phyloP scores from a whole-genome alignment of 1,140 invertebrate genomes.

The Heterodera carotae region DNA sequence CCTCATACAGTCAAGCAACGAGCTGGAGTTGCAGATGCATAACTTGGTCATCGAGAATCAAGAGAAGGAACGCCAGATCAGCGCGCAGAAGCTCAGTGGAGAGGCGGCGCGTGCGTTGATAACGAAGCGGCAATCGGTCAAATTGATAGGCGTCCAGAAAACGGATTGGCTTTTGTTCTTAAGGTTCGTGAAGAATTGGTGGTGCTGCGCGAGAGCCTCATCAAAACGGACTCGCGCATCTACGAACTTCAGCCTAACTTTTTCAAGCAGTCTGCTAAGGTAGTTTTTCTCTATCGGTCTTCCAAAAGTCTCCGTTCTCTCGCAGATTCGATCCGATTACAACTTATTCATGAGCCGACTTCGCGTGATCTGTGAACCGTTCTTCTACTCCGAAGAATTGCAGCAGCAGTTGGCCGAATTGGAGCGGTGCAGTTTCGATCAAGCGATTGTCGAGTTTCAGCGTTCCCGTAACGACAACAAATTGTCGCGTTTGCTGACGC shows the following conservation, averaged over 20 bases:
- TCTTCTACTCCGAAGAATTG: constrained; percentile 10
- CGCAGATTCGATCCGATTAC: constrained; percentile 6
- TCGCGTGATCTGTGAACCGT: constrained; percentile 2
- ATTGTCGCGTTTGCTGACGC: background rate
- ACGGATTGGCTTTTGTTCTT: background rate
- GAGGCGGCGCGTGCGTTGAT: constrained; percentile 35
- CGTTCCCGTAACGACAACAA: constrained; percentile 12
- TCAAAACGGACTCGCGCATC: background rate
- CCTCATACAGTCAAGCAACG: constrained; percentile 14
- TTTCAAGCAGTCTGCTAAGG: constrained; percentile 15
- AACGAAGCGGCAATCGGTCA: constrained; percentile 22
- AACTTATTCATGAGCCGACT: constrained; percentile 19
- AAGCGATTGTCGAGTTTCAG: constrained; percentile 15
- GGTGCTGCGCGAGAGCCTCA: background rate
- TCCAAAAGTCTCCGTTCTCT: background rate
- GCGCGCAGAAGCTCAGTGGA: constrained; percentile 32
- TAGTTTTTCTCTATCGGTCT: background rate
- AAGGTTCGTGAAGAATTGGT: constrained; percentile 14
- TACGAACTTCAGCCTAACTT: constrained; percentile 19
- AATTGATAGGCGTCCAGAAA: background rate
- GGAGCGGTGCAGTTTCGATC: constrained; percentile 2
- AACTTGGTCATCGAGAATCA: constrained; percentile 8
- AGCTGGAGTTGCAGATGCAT: background rate
- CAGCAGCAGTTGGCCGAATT: constrained; percentile 10
- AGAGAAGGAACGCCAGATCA: constrained; percentile 31